A percentile compares a stretch with the other conserved stretches of the same genome.
Conservation (phyloP, 53 echinoderm and acorn worm species). For the Echinometra lucunter region DNA sequence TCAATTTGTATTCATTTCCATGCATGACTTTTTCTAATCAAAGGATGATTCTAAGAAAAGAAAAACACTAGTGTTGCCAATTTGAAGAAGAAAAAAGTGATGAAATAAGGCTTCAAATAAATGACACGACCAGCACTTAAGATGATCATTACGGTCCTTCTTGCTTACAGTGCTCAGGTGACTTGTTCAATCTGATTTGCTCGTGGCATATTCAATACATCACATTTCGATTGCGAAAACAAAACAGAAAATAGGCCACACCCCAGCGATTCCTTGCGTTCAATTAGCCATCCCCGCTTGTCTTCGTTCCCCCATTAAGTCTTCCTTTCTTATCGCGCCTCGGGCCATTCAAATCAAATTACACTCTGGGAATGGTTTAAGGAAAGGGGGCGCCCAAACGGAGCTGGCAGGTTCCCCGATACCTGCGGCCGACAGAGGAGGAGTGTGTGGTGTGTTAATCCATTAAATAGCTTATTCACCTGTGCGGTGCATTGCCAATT, state of each 20-base stretch:
- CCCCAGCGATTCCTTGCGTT: not conserved
- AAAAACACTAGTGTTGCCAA: no score
- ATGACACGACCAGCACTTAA: not conserved
- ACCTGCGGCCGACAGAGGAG: not conserved
- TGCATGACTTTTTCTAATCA: no score
- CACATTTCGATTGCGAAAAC: not conserved
- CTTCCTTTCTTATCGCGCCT: not conserved
- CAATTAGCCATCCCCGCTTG: conserved; percentile 17
- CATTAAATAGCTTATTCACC: conserved; percentile 8
- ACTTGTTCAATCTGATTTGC: not conserved
- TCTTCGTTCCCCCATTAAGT: not conserved
- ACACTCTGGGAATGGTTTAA: not conserved
- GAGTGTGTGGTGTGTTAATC: not conserved
- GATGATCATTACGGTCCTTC: not conserved
- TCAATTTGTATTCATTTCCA: no score
- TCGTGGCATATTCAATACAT: not conserved
- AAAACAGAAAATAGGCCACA: not conserved
- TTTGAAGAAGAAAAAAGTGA: no score
- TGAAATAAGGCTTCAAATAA: no score
- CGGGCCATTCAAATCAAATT: not conserved
- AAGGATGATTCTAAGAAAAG: no score
- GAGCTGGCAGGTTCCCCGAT: not conserved
- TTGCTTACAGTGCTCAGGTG: not conserved
- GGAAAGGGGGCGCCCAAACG: not conserved
- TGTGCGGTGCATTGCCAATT: not conserved